These are phyloP conservation scores for Loris lydekkerianus DNA, from an alignment of 2,797 vertebrate genomes.

Conservation along the genomic window DNA sequence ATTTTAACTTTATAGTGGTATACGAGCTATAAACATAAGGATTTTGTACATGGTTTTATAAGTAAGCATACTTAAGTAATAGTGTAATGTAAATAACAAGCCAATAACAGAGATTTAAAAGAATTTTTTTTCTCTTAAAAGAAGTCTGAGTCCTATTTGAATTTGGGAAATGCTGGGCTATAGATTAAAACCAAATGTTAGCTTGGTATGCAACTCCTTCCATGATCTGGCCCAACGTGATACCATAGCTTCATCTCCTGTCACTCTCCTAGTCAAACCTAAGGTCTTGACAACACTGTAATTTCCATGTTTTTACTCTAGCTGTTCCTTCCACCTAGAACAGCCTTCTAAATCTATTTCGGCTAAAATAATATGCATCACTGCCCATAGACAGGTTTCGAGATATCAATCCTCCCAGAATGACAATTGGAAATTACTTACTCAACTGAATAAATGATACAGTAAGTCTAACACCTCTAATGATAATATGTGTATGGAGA, in stretches of 20 bases:
- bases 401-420: conserved; percentile 42
- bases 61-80: conserved; percentile 20
- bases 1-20: conserved; percentile 35
- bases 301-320: neutral
- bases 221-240: neutral
- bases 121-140: conserved; percentile 60
- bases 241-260: neutral
- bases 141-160: neutral
- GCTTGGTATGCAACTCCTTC: neutral
- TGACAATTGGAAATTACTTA: conserved; percentile 14
- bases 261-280: neutral
- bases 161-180: neutral
- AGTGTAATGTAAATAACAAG: conserved; percentile 46
- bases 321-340: neutral
- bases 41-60: conserved; percentile 44
- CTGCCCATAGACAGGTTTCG: neutral
- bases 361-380: conserved; percentile 20
- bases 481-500: neutral
- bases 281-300: neutral
- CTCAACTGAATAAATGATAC: neutral
- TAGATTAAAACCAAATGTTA: conserved; percentile 16
- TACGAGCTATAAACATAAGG: neutral
- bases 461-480: neutral
- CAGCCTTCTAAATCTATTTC: neutral
- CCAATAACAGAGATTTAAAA: conserved; percentile 32